phyloP scores from a whole-genome alignment of 1,140 invertebrate genomes.

The Drosophila neocordata region DNA sequence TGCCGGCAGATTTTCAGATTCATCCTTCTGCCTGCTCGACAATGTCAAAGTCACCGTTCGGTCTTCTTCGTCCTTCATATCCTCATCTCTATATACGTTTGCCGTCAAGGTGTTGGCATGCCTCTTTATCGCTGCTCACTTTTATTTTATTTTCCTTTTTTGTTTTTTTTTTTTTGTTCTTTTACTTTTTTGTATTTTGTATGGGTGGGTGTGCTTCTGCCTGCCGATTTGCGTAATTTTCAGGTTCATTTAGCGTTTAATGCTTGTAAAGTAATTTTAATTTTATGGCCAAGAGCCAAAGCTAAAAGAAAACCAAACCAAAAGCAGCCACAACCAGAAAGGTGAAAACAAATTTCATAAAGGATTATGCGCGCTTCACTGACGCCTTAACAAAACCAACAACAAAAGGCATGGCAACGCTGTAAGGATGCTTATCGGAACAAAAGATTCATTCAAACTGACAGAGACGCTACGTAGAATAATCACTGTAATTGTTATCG shows the following conservation, averaged over 20 bases:
- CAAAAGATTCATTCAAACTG: not conserved
- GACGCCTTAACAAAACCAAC: slow-evolving; percentile 33
- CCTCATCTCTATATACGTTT: not conserved
- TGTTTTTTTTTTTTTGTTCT: slow-evolving; percentile 36
- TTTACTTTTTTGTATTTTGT: slow-evolving; percentile 14
- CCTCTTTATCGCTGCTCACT: slow-evolving; percentile 58
- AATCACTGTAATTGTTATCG: slow-evolving; percentile 12
- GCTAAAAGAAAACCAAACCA: slow-evolving; percentile 28
- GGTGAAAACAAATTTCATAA: slow-evolving; percentile 72
- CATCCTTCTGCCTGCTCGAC: slow-evolving; percentile 32
- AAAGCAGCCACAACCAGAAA: slow-evolving; percentile 45
- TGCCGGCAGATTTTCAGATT: slow-evolving; percentile 63
- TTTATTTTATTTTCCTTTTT: slow-evolving; percentile 19
- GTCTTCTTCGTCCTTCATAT: not conserved
- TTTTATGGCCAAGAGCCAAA: slow-evolving; percentile 75
- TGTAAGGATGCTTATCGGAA: slow-evolving; percentile 5
- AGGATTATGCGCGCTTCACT: slow-evolving; percentile 68
- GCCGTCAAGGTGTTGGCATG: slow-evolving; percentile 51
- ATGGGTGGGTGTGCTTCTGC: slow-evolving; percentile 21
- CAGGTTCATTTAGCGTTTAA: slow-evolving; percentile 82
- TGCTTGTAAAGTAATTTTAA: slow-evolving; percentile 82
- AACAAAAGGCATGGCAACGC: not conserved
- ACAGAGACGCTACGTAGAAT: not conserved
- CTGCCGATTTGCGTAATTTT: slow-evolving; percentile 81
- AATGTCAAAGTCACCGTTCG: slow-evolving; percentile 64